phyloP scores from a whole-genome alignment of 2,797 vertebrate genomes.

The Acestrorhynchus altus region DNA sequence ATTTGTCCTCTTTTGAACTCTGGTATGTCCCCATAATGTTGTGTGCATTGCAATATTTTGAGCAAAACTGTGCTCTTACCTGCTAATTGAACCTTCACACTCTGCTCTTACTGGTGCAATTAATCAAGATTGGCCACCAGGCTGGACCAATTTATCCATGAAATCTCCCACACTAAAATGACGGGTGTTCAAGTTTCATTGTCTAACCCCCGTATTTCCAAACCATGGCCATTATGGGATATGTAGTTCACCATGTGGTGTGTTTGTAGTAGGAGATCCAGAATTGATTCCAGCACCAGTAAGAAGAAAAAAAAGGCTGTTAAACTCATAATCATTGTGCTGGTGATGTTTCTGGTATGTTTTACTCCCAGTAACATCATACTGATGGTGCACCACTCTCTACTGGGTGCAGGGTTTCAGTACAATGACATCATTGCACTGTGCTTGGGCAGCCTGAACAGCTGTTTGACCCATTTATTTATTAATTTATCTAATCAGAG shows the following conservation, averaged over 20 bases:
- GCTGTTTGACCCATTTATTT: slow-evolving; percentile 92
- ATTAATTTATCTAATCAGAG: slow-evolving; percentile 92
- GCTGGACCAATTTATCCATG: too few species aligned
- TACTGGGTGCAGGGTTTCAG: slow-evolving; percentile 58
- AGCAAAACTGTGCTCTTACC: too few species aligned
- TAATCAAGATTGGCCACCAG: too few species aligned
- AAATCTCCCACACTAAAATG: too few species aligned
- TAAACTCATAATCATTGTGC: slow-evolving; percentile 83
- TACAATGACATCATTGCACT: slow-evolving; percentile 84
- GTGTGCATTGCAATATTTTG: too few species aligned
- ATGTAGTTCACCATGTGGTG: slow-evolving; percentile 81
- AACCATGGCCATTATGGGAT: slow-evolving; percentile 78
- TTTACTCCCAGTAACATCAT: slow-evolving; percentile 91
- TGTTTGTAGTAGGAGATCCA: slow-evolving; percentile 75
- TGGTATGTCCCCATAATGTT: too few species aligned
- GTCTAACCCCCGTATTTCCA: slow-evolving; percentile 77
- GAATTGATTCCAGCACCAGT: slow-evolving; percentile 64
- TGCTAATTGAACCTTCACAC: too few species aligned
- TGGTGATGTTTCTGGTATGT: slow-evolving; percentile 89
- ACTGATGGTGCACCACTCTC: slow-evolving; percentile 83
- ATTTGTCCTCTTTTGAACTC: too few species aligned
- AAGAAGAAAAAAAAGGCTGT: slow-evolving; percentile 84
- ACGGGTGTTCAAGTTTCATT: too few species aligned
- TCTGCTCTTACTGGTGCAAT: too few species aligned
- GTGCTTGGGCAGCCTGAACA: slow-evolving; percentile 90